These are phyloP conservation scores for Coptodon bakossiorum DNA, from an alignment of 2,113 vertebrate genomes.

Conservation along the genomic window DNA sequence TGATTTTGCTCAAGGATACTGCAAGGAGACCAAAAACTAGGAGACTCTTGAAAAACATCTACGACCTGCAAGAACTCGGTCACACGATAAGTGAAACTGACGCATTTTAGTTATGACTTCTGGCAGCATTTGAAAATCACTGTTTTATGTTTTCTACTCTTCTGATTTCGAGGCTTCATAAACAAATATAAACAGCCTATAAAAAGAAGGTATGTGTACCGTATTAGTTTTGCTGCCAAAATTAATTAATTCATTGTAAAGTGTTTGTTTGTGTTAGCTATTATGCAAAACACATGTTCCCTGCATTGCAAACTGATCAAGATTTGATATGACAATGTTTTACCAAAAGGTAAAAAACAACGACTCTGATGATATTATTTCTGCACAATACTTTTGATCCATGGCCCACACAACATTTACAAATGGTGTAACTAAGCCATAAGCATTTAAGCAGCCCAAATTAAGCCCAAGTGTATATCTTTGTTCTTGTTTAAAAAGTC, in stretches of 20 bases:
- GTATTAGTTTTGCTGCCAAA: background rate
- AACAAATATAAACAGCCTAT: background rate
- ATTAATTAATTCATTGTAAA: background rate
- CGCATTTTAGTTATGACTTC: background rate
- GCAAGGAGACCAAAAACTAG: background rate
- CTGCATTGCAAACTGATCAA: background rate
- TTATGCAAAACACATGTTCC: background rate
- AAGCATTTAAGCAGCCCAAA: background rate
- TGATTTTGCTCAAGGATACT: constrained; percentile 48
- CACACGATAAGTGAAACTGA: background rate
- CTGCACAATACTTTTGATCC: background rate
- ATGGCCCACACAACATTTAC: background rate
- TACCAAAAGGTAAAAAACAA: background rate
- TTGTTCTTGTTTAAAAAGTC: background rate
- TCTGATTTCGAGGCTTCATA: background rate
- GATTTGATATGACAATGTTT: background rate
- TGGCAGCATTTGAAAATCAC: background rate
- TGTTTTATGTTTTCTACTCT: background rate
- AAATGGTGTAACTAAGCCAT: background rate
- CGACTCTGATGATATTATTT: background rate
- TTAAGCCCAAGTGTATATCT: background rate
- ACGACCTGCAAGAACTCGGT: background rate
- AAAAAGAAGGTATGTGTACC: background rate
- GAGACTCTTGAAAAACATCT: background rate
- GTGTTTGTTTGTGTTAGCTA: background rate